A percentile compares a stretch with the other conserved stretches of the same genome.
Conservation (phyloP, 2,113 vertebrate genomes). For the Cricetomys ansorgei region DNA sequence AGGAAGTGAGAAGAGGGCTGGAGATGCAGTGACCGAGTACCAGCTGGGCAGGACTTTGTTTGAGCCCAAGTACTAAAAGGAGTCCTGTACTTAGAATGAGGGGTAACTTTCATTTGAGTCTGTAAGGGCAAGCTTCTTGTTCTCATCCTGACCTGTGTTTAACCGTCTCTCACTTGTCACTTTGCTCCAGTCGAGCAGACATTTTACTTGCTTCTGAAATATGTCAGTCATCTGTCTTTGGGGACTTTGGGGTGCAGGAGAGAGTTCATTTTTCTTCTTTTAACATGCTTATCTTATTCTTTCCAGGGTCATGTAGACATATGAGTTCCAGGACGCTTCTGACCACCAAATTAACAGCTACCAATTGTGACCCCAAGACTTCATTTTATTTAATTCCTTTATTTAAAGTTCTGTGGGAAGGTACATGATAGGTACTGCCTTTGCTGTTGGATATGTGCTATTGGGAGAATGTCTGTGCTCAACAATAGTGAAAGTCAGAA, state of each 20-base stretch:
- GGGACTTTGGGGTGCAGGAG: background rate
- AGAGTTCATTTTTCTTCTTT: background rate
- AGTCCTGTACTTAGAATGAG: background rate
- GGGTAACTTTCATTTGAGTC: background rate
- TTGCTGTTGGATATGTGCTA: background rate
- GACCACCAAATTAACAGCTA: background rate
- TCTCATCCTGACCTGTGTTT: background rate
- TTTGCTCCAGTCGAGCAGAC: background rate
- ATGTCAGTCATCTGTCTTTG: background rate
- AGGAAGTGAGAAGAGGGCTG: background rate
- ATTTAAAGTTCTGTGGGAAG: background rate
- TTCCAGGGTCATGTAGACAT: background rate
- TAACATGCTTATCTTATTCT: background rate
- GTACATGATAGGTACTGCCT: too few species aligned
- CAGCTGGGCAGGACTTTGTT: background rate
- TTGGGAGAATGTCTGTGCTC: background rate
- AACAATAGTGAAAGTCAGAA: background rate
- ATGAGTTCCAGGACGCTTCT: background rate
- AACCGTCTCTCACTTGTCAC: background rate
- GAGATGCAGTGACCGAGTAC: background rate
- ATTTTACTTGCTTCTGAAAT: background rate
- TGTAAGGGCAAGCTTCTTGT: background rate
- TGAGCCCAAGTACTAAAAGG: background rate
- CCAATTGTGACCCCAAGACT: background rate
- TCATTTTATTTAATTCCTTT: background rate